Evolutionary conservation across 2,113 vertebrate genomes (phyloP).

Genomic region (Channa maculata): DNA sequence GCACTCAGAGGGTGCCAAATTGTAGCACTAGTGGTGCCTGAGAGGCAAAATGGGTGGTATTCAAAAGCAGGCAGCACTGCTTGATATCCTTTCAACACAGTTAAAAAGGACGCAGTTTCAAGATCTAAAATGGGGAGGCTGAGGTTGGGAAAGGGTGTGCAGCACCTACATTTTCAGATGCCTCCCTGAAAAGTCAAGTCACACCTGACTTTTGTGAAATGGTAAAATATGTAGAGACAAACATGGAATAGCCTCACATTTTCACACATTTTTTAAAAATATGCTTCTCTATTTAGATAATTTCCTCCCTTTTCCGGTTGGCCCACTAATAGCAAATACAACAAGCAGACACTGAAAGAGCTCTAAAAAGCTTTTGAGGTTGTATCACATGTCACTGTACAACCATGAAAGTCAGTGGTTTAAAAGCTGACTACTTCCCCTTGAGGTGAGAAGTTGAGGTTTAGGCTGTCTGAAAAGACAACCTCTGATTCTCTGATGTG

Average conservation of each 20-base stretch:
- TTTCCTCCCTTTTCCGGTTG: constrained; percentile 19
- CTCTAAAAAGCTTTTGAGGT: constrained; percentile 64
- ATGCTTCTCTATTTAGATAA: constrained; percentile 30
- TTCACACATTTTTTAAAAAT: constrained; percentile 2
- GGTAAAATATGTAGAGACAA: constrained; percentile 23
- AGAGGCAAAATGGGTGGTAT: constrained; percentile 51
- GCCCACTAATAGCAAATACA: constrained; percentile 40
- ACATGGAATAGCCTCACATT: constrained; percentile 15
- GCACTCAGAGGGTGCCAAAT: constrained; percentile 41
- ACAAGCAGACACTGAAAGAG: constrained; percentile 24
- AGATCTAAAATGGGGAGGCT: constrained; percentile 20
- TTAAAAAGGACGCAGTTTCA: constrained; percentile 37
- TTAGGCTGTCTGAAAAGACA: constrained; percentile 22
- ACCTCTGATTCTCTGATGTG: constrained; percentile 34
- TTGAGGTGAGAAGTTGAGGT: constrained; percentile 48
- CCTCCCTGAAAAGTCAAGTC: constrained; percentile 16
- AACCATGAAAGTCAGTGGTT: constrained; percentile 50
- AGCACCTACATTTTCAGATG: neutral
- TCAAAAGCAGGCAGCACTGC: constrained; percentile 48
- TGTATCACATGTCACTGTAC: constrained; percentile 48
- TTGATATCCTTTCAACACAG: constrained; percentile 42
- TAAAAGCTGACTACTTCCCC: constrained; percentile 53
- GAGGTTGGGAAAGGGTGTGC: constrained; percentile 20
- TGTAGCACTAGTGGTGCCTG: constrained; percentile 18
- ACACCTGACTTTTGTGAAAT: constrained; percentile 15